Evolutionary conservation across 2,113 vertebrate species (phyloP).

Genomic region (Lonchura striata): DNA sequence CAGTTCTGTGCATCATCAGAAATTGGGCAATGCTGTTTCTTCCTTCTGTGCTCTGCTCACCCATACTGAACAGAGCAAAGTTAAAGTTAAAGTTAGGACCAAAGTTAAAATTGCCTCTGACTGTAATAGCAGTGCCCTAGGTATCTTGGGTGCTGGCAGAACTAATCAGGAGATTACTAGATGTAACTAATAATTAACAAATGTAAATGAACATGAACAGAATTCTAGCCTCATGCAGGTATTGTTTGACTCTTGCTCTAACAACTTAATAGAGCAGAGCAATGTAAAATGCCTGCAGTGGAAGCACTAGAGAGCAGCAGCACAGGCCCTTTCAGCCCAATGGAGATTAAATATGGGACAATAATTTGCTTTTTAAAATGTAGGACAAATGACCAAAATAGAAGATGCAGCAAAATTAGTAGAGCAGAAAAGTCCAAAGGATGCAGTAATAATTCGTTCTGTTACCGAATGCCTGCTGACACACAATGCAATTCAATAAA

Average conservation of each 20-base stretch:
- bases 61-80: not conserved
- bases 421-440: constrained; percentile 59
- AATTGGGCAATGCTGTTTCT: accelerated
- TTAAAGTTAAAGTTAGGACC: not conserved
- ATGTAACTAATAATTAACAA: not conserved
- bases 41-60: accelerated
- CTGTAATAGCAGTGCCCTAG: not conserved
- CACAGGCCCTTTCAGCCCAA: not conserved
- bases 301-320: not conserved
- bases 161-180: not conserved
- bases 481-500: not conserved
- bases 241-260: not conserved
- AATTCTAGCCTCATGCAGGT: not conserved
- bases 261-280: not conserved
- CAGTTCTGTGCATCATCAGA: accelerated
- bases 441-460: not conserved
- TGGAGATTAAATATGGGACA: not conserved
- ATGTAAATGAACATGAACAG: not conserved
- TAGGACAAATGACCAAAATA: constrained; percentile 58
- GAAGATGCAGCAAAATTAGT: constrained; percentile 50
- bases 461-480: not conserved
- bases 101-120: not conserved
- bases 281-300: not conserved
- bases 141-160: not conserved
- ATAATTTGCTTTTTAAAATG: constrained; percentile 19